Evolutionary conservation across 53 echinoderm and acorn worm species (phyloP).

Genomic region (Mesocentrotus franciscanus): DNA sequence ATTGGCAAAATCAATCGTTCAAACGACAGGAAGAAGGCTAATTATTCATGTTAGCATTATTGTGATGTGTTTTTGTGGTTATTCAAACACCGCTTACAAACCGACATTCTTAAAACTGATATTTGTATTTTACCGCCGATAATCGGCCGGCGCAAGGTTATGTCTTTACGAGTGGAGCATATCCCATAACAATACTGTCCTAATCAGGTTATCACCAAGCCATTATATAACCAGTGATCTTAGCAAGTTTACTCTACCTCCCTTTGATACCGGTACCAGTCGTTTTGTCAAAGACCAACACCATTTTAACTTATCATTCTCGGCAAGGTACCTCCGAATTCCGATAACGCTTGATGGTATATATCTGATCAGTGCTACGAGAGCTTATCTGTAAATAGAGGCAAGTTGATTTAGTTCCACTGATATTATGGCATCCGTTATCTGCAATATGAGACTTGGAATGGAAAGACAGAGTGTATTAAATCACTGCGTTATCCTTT

Average conservation of each 20-base stretch:
- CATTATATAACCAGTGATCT: conserved; percentile 47
- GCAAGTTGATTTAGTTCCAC: conserved; percentile 39
- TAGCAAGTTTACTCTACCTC: conserved; percentile 50
- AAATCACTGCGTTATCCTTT: conserved; percentile 37
- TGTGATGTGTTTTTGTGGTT: not conserved
- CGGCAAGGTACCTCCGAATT: not conserved
- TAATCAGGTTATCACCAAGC: conserved; percentile 46
- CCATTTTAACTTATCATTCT: not conserved
- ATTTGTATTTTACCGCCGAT: not conserved
- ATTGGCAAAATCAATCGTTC: not conserved
- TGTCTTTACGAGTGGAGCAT: not conserved
- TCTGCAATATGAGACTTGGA: conserved; percentile 3
- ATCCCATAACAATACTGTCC: conserved; percentile 6
- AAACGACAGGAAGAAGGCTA: not conserved
- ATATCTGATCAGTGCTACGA: not conserved
- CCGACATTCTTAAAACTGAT: not conserved
- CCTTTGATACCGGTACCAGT: conserved; percentile 35
- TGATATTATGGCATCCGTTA: conserved; percentile 10
- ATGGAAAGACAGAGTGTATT: not conserved
- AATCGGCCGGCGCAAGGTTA: not conserved
- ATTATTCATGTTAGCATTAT: not conserved
- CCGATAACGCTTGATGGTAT: not conserved
- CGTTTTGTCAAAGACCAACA: not conserved
- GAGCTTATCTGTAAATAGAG: conserved; percentile 49
- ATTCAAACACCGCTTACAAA: not conserved